Percentiles rank a stretch among this genome's conserved stretches.
Conservation (phyloP, 2,113 vertebrate species). For the Excalfactoria chinensis region DNA sequence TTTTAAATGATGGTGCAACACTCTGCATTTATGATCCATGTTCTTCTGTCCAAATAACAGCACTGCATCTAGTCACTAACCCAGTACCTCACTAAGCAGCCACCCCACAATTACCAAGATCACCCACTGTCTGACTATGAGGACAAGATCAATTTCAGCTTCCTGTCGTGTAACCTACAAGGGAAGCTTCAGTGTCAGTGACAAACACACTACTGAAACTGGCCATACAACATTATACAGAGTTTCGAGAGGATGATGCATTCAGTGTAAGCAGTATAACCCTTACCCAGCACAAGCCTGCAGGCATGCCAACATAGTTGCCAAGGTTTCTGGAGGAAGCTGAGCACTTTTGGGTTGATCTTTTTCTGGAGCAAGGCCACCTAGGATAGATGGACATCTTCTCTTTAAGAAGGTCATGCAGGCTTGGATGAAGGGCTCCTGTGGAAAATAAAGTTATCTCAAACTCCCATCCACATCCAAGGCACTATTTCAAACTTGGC, state of each 20-base stretch:
- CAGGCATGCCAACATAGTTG: constrained; percentile 95
- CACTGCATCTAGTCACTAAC: background rate
- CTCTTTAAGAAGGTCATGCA: constrained; percentile 98
- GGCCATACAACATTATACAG: background rate
- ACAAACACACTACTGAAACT: background rate
- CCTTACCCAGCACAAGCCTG: constrained; percentile 97
- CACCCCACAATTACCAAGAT: background rate
- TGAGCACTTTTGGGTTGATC: constrained; percentile 99
- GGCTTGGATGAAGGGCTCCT: constrained; percentile 99
- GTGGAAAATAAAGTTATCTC: background rate
- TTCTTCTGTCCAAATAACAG: background rate
- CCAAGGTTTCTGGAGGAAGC: constrained; percentile 96
- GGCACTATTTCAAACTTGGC: constrained; percentile 38
- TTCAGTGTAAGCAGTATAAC: background rate
- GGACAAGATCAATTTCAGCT: background rate
- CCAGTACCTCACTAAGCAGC: background rate
- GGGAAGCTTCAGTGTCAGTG: background rate
- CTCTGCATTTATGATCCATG: background rate
- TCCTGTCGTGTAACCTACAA: background rate
- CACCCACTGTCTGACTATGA: background rate
- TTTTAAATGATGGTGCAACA: background rate
- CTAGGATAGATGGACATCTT: constrained; percentile 97
- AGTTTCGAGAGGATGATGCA: background rate
- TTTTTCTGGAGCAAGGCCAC: constrained; percentile 96
- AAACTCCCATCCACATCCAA: background rate